Conservation (phyloP, 2,797 vertebrate genomes). For the Notolepis coatsorum region DNA sequence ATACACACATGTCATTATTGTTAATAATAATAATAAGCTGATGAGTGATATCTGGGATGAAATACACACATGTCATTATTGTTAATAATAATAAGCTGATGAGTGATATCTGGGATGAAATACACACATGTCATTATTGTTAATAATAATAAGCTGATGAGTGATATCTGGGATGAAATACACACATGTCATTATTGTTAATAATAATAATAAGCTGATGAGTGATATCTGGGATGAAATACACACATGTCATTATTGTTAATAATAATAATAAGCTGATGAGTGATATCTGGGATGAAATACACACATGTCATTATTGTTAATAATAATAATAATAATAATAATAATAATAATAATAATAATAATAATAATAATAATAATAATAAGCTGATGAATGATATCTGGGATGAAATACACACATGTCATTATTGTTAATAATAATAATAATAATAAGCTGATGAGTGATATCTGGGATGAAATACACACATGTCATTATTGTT, state of each 20-base stretch:
- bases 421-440: too few species aligned
- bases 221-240: slow-evolving; percentile 88
- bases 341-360: not conserved
- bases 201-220: slow-evolving; percentile 83
- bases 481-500: too few species aligned
- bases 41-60: slow-evolving; percentile 91
- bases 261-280: slow-evolving; percentile 83
- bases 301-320: not conserved
- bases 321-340: not conserved
- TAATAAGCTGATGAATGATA: too few species aligned
- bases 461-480: too few species aligned
- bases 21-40: slow-evolving; percentile 77
- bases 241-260: not conserved
- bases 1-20: not conserved
- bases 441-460: too few species aligned
- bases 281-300: slow-evolving; percentile 89
- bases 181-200: not conserved
- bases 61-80: not conserved
- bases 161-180: slow-evolving; percentile 86
- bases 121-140: not conserved
- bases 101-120: slow-evolving; percentile 89
- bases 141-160: slow-evolving; percentile 84
- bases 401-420: too few species aligned
- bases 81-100: slow-evolving; percentile 80
- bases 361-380: too few species aligned